Evolutionary conservation across 2,113 vertebrate genomes (phyloP).

Genomic region (Mixornis gularis): DNA sequence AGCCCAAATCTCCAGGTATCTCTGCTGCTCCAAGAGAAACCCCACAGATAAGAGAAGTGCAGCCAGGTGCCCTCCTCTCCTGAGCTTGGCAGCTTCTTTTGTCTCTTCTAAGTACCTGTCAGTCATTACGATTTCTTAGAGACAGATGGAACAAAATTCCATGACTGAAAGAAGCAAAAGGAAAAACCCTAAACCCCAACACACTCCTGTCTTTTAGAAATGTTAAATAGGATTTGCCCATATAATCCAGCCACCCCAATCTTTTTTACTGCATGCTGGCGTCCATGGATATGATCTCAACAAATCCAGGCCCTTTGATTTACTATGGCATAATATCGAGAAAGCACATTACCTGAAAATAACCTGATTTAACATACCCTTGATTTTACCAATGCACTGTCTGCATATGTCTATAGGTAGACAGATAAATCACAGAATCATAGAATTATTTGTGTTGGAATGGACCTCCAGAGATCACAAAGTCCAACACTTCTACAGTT

Average conservation of each 20-base stretch:
- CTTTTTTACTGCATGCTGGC: neutral
- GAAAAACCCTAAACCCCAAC: neutral
- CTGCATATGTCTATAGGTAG: neutral
- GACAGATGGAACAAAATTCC: neutral
- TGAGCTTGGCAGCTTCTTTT: neutral
- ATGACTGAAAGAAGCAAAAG: neutral
- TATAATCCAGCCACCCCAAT: neutral
- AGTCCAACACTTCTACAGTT: neutral
- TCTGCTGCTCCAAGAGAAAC: neutral
- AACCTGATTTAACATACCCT: neutral
- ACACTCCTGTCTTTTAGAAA: neutral
- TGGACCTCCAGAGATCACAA: neutral
- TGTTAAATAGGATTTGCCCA: neutral
- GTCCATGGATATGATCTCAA: neutral
- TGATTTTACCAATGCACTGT: neutral
- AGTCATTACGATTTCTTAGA: neutral
- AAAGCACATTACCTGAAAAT: neutral
- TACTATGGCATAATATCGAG: neutral
- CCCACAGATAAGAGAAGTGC: neutral
- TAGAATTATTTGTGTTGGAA: neutral
- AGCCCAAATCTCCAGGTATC: neutral
- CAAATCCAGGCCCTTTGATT: neutral
- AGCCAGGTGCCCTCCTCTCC: neutral
- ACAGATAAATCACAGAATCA: neutral
- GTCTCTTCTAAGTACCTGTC: neutral